Percentiles rank a stretch among this genome's conserved stretches.
phyloP scores from a whole-genome alignment of 2,797 vertebrate species.

The Euphonia xanthogaster region DNA sequence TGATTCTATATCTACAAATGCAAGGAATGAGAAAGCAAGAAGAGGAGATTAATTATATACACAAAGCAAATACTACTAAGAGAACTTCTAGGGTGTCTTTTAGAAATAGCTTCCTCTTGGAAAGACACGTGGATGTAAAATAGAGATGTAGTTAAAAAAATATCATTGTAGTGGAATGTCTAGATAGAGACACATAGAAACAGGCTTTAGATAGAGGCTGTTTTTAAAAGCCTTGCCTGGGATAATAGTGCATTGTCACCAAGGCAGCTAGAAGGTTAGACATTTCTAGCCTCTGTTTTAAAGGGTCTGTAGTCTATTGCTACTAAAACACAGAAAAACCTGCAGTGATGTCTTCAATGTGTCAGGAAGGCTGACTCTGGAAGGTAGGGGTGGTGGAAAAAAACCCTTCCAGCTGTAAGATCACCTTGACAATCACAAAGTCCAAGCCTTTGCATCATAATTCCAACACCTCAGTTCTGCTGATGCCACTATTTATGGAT shows the following conservation, averaged over 20 bases:
- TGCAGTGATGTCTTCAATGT: accelerated
- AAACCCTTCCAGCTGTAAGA: neutral
- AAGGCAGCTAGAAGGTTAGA: neutral
- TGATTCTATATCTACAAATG: neutral
- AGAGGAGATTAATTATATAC: neutral
- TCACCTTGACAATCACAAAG: neutral
- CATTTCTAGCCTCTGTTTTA: neutral
- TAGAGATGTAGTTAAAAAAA: neutral
- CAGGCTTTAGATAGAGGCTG: neutral
- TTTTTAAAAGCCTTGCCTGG: neutral
- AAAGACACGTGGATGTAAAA: neutral
- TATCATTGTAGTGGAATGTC: neutral
- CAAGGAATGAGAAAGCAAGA: neutral
- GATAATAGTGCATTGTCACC: neutral
- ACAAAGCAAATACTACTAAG: neutral
- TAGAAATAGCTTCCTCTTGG: neutral
- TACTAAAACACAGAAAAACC: neutral
- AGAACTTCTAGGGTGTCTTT: neutral
- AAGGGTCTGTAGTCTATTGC: neutral
- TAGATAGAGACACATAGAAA: neutral
- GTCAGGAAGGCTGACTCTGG: neutral
- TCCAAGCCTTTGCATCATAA: accelerated
- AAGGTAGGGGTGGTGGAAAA: accelerated
- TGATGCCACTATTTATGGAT: neutral
- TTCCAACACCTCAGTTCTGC: neutral